A percentile compares a stretch with the other conserved stretches of the same genome.
phyloP scores from a whole-genome alignment of 2,888 invertebrate genomes.

The Tridacna crocea region DNA sequence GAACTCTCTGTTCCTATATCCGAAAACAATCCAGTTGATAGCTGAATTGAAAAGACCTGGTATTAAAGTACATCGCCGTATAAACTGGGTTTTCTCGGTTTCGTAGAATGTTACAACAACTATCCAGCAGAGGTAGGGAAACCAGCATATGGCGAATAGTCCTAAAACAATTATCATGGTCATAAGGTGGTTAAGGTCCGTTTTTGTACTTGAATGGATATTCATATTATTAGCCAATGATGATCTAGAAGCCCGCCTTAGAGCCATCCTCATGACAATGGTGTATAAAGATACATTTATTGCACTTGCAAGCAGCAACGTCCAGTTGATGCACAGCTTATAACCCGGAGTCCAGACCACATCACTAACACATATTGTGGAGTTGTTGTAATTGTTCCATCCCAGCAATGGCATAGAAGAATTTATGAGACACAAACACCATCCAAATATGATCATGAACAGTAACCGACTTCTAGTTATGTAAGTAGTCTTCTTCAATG shows the following conservation, averaged over 20 bases:
- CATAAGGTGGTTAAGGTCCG: conserved; percentile 38
- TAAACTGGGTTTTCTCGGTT: conserved; percentile 31
- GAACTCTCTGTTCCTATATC: conserved; percentile 43
- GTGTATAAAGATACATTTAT: conserved; percentile 37
- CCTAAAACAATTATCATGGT: conserved; percentile 54
- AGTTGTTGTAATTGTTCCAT: conserved; percentile 35
- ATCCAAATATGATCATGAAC: conserved; percentile 27
- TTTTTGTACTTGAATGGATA: conserved; percentile 16
- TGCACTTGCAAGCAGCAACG: conserved; percentile 27
- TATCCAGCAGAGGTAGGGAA: conserved; percentile 28
- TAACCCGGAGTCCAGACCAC: conserved; percentile 38
- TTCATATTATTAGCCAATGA: background rate
- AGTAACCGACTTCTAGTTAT: conserved; percentile 14
- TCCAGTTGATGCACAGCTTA: conserved; percentile 32
- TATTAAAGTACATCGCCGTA: conserved; percentile 36
- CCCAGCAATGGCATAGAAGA: conserved; percentile 33
- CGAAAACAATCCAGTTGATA: conserved; percentile 48
- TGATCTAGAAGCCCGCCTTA: conserved; percentile 12
- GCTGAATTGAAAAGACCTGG: conserved; percentile 46
- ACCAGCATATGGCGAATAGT: conserved; percentile 45
- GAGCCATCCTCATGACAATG: conserved; percentile 42
- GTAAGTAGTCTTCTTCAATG: conserved; percentile 5
- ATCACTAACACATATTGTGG: conserved; percentile 31
- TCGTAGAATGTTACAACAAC: conserved; percentile 38
- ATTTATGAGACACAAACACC: conserved; percentile 21